Evolutionary conservation across 1,140 invertebrate genomes (phyloP).

Genomic region (Physella acuta): DNA sequence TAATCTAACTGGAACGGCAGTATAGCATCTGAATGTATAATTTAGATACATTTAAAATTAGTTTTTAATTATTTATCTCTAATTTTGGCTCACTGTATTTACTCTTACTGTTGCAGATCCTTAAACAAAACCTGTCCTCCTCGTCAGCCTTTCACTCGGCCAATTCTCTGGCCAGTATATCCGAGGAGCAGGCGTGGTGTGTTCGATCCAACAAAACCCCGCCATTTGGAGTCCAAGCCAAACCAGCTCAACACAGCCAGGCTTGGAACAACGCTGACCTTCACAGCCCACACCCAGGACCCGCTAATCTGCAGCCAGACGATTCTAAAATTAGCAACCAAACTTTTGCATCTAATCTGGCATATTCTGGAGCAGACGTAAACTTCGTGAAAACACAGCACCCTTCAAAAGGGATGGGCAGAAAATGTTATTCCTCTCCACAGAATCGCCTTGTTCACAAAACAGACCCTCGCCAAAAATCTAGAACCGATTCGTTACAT

Average conservation of each 20-base stretch:
- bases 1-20: neutral
- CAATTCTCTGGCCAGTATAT: slow-evolving; percentile 11
- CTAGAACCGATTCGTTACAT: neutral
- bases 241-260: neutral
- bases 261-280: neutral
- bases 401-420: neutral
- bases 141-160: neutral
- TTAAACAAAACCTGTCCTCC: neutral
- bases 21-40: neutral
- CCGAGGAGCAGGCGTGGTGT: neutral
- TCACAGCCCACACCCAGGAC: neutral
- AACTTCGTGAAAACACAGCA: neutral
- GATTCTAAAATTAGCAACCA: neutral
- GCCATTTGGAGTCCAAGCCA: neutral
- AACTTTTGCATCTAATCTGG: neutral
- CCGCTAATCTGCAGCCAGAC: neutral
- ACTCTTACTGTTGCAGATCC: too few relatives aligned
- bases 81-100: too few relatives aligned
- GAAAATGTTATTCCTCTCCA: neutral
- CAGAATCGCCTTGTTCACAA: neutral
- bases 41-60: neutral
- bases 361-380: neutral
- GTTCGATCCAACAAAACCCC: neutral
- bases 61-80: neutral
- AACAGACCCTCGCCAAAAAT: neutral